Evolutionary conservation across 1,140 invertebrate species (phyloP), one percentile per base, ranked within the genome.

Genomic region (Penaeus chinensis): DNA sequence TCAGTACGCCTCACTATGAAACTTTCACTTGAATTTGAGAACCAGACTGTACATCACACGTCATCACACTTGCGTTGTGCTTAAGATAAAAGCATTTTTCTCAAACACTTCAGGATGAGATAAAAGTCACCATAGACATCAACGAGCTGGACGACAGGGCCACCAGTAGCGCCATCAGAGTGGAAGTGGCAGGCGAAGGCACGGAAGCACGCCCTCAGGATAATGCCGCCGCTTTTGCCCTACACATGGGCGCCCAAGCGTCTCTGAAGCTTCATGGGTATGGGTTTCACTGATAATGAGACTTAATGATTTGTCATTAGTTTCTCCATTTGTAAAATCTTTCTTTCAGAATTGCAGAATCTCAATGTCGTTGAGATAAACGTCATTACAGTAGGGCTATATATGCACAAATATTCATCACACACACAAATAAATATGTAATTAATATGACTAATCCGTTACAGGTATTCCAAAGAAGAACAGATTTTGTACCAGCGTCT

Each of bases 401-500:
- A 32, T 42, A 42, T 42, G 7, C 37, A 42, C 37, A 42, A 42
- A 42, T 42, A 42, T 42, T 42, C 7, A 42, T 7, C 47, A 77
- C 74, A 54, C 22, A 42, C 32, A 77, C 24, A 37, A 24, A 10
- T 77, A 47, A 77, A 22, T 27, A 13, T 77, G 32, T 27, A 27
- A 1, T 24, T 82, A 27, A 63, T 16, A 61, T 24, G 1, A 16
- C 60, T 61, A 47, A 20, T 71, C 27, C 82, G 1, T 78, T 77
- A 82, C 86, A 87, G 86, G 62, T 82, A 82, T 60, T 87, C 86
- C 4, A 82, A 77, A 24, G 86, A 87, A 32, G 86, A 87, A 27
- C 86, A 87, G 37, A 37, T 87, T 13, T 47, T 62, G 18, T 87
- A 87, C 60, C 47, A 62, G 54, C 66, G 71, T 74, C 22, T 82